Evolutionary conservation across 2,113 vertebrate genomes (phyloP), one percentile per base, ranked within the genome.

Genomic region (Panthera leo): DNA sequence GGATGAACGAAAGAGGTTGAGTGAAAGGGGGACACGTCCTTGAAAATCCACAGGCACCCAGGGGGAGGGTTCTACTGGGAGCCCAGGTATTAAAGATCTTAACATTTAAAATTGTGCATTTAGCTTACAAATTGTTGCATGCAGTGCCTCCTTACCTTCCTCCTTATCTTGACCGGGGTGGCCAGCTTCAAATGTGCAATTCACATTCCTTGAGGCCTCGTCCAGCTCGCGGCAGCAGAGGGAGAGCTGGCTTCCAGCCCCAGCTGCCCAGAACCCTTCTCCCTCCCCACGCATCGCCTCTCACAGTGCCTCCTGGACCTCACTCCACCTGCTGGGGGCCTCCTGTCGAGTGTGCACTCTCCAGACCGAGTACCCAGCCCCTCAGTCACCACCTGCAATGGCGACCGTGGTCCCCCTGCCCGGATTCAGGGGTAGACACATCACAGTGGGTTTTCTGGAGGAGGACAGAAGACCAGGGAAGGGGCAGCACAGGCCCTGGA

Each of bases 341-440:
- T 25, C 39, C 19, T 0, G 0, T 10, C 5, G 0, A 16, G 39
- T 0, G 0, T 27, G 42, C 21, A 11, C 0, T 2, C 29, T 7
- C 9, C 31, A 34, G 5, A 0, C 3, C 21, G 4, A 29, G 9
- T 10, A 36, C 4, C 73, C 21, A 68, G 18, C 3, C 16, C 19
- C 55, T 18, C n/a, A 9, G 34, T 48, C 9, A 9, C 65, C 13
- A 79, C 21, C 5, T 0, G 2, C 25, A 21, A 1, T 10, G 65
- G 14, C 7, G 19, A 7, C 8, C 7, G 42, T 8, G 25, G 34
- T 34, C 14, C 14, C 53, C 27, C n/a, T 1, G 45, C 45, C n/a
- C 12, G 2, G 18, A 19, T 34, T 80, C 45, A 53, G 45, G 45
- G 21, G 2, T 19, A 42, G 13, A 4, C 6, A 39, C 11, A 4